Evolutionary conservation across 2,888 invertebrate species (phyloP).

Genomic region (Linyphia triangularis): DNA sequence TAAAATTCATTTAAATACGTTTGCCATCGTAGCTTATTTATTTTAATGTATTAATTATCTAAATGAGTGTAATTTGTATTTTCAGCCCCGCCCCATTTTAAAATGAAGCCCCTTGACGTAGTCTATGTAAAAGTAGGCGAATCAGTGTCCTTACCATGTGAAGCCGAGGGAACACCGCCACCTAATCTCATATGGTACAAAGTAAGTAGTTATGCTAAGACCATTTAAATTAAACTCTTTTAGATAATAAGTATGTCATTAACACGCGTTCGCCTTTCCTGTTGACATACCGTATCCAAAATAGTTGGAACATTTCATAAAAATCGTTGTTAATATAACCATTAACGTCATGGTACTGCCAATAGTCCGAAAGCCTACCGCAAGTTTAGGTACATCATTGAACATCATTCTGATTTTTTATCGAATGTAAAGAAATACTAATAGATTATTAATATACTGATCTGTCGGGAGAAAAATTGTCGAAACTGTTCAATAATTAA

Average conservation of each 20-base stretch:
- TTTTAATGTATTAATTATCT: too few species aligned
- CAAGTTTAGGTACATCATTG: too few species aligned
- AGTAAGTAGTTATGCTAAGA: slow-evolving; percentile 80
- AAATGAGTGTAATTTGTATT: slow-evolving; percentile 85
- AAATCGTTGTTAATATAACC: not conserved
- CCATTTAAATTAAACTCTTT: not conserved
- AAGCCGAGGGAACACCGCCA: slow-evolving; percentile 95
- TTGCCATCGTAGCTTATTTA: too few species aligned
- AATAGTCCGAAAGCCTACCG: too few species aligned
- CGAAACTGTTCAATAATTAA: too few species aligned
- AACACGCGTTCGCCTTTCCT: not conserved
- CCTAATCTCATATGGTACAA: slow-evolving; percentile 98
- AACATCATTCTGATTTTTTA: too few species aligned
- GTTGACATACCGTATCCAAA: not conserved
- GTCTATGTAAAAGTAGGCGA: slow-evolving; percentile 98
- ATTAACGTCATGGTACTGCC: too few species aligned
- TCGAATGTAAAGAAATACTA: too few species aligned
- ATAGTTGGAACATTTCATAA: not conserved
- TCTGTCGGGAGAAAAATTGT: too few species aligned
- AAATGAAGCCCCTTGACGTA: slow-evolving; percentile 96
- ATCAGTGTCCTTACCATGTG: slow-evolving; percentile 96
- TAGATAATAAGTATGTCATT: not conserved
- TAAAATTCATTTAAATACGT: too few species aligned
- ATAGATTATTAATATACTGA: too few species aligned
- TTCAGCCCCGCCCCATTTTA: slow-evolving; percentile 93